Conservation (phyloP, 2,888 invertebrate genomes). For the Acanthosepion esculentum region DNA sequence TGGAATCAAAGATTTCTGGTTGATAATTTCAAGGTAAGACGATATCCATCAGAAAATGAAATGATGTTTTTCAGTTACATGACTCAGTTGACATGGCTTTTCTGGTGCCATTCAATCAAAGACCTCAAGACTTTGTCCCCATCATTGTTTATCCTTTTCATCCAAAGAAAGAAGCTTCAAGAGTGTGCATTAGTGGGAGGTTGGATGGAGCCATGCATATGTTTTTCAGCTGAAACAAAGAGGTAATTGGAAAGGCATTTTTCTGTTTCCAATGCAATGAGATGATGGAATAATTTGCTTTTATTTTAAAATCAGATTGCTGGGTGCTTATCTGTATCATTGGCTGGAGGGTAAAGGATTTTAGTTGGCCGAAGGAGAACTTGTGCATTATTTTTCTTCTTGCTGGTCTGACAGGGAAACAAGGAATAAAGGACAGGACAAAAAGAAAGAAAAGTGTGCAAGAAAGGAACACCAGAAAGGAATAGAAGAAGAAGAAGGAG, state of each 20-base stretch:
- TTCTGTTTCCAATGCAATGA: neutral
- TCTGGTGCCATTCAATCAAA: slow-evolving; percentile 33
- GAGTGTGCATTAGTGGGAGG: neutral
- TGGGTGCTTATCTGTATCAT: neutral
- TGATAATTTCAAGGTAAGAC: neutral
- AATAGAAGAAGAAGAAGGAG: neutral
- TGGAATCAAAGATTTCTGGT: slow-evolving; percentile 33
- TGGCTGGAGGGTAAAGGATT: neutral
- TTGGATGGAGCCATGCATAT: neutral
- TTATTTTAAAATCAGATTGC: slow-evolving; percentile 33
- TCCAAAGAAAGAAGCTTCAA: neutral
- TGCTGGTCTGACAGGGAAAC: neutral
- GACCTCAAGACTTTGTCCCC: slow-evolving; percentile 6
- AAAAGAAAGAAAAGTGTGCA: neutral
- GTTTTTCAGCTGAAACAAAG: neutral
- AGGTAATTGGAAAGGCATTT: slow-evolving; percentile 33
- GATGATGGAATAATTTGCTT: neutral
- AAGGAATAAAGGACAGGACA: neutral
- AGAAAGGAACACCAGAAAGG: neutral
- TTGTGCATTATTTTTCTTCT: neutral
- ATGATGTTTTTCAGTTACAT: slow-evolving; percentile 12
- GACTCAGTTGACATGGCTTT: neutral
- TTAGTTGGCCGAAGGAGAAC: neutral
- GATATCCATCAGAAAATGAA: neutral
- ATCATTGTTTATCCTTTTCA: neutral